Evolutionary conservation across 2,888 invertebrate species (phyloP), one percentile per base, ranked within the genome.

Genomic region (Pollenia angustigena): DNA sequence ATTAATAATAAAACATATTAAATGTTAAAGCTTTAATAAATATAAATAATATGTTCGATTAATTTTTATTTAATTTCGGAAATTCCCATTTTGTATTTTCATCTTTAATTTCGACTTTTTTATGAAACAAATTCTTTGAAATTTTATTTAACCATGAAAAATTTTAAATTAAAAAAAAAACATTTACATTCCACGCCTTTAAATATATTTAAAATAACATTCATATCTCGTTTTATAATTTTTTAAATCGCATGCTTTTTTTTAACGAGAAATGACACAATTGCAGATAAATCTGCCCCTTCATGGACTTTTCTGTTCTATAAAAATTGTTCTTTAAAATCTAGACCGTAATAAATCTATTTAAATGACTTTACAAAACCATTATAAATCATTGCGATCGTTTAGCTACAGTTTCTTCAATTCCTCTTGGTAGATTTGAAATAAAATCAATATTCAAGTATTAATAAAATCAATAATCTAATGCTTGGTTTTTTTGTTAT

Each of bases 321-420:
- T 40, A 42, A 50, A 23, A 23, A 52, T n/a, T 79, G 58, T n/a
- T 14, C 4, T 71, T 54, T 10, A 40, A 18, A 69, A 62, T 64
- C 72, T 23, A 54, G 64, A 66, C 48, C 48, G 10, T 56, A 56
- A 81, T 74, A 81, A 81, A 81, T 81, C 23, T 56, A 6, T 32
- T 32, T 32, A 18, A 72, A 48, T 56, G 64, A 48, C 56, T 56
- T 46, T 18, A 66, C 18, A 54, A 74, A 46, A n/a, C 16, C 32
- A 40, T 66, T 56, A 64, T 81, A 56, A 81, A 81, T 81, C 64
- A 81, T 71, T 62, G 6, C 11, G 60, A 52, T 62, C 8, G 12
- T 23, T 71, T 16, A 18, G 40, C 11, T 44, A 6, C 4, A 66
- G 44, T 46, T 11, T 14, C 4, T 40, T 14, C 23, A 16, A n/a